Conservation (phyloP, 53 echinoderm and acorn worm genomes). For the Echinometra lucunter region DNA sequence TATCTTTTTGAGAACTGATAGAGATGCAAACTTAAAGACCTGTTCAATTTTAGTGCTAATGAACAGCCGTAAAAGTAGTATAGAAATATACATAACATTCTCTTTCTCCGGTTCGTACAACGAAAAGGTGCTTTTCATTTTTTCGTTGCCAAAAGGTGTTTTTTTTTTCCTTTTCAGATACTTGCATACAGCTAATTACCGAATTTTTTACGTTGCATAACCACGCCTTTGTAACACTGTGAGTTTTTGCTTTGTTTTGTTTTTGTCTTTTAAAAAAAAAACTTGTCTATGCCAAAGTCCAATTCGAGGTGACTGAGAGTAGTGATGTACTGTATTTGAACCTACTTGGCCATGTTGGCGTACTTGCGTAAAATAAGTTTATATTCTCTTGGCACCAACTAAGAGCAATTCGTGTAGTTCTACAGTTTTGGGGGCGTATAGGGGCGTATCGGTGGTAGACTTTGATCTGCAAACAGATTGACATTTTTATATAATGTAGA, state of each 20-base stretch:
- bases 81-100: too few species aligned
- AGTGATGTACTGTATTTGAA: background rate
- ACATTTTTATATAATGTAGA: background rate
- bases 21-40: too few species aligned
- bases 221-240: background rate
- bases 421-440: background rate
- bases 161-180: too few species aligned
- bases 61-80: too few species aligned
- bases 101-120: too few species aligned
- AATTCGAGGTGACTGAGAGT: background rate
- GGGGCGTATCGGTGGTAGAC: slow-evolving; percentile 17
- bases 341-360: background rate
- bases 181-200: too few species aligned
- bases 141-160: too few species aligned
- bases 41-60: too few species aligned
- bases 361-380: background rate
- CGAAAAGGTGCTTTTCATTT: too few species aligned
- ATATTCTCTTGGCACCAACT: background rate
- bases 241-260: too few species aligned
- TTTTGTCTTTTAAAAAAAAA: too few species aligned
- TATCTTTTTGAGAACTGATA: too few species aligned
- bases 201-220: background rate
- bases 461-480: background rate
- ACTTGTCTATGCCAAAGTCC: background rate
- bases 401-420: background rate